Evolutionary conservation across 2,888 invertebrate genomes (phyloP).

Genomic region (Spilosoma lubricipeda): DNA sequence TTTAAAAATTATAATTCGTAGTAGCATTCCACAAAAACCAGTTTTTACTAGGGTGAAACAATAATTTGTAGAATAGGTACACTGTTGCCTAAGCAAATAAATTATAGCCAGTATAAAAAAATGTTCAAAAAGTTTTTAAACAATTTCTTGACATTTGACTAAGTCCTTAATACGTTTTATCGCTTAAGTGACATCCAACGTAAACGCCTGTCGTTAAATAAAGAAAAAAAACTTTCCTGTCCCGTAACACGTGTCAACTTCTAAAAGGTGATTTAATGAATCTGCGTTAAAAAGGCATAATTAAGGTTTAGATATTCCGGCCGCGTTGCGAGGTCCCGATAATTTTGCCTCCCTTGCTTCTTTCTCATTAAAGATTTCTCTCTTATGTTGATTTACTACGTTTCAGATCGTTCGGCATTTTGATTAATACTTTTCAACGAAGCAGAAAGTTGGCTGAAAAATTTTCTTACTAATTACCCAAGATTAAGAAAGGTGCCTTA

Average conservation of each 20-base stretch:
- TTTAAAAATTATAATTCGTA: too few relatives aligned
- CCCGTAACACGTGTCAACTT: slow-evolving; percentile 59
- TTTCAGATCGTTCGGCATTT: slow-evolving; percentile 59
- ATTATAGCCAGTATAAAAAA: neutral
- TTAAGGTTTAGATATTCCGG: slow-evolving; percentile 62
- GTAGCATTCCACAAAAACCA: too few relatives aligned
- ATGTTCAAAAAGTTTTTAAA: neutral
- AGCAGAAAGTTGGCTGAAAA: slow-evolving; percentile 52
- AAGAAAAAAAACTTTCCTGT: slow-evolving; percentile 27
- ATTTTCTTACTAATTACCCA: slow-evolving; percentile 54
- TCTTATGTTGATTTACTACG: slow-evolving; percentile 57
- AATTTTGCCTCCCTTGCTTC: slow-evolving; percentile 63
- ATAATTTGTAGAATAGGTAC: neutral
- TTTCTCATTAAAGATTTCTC: slow-evolving; percentile 67
- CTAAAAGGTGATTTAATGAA: slow-evolving; percentile 64
- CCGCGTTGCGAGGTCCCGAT: slow-evolving; percentile 46
- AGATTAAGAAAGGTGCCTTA: slow-evolving; percentile 55
- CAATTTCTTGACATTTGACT: slow-evolving; percentile 20
- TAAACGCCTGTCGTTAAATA: slow-evolving; percentile 24
- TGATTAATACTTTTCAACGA: slow-evolving; percentile 62
- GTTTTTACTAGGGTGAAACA: too few relatives aligned
- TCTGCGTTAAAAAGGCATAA: slow-evolving; percentile 60
- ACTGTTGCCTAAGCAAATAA: neutral
- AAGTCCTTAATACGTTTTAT: slow-evolving; percentile 22
- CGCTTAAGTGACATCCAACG: slow-evolving; percentile 21